Evolutionary conservation across 1,140 invertebrate genomes (phyloP), one percentile per base, ranked within the genome.

Genomic region (Magallana gigas): DNA sequence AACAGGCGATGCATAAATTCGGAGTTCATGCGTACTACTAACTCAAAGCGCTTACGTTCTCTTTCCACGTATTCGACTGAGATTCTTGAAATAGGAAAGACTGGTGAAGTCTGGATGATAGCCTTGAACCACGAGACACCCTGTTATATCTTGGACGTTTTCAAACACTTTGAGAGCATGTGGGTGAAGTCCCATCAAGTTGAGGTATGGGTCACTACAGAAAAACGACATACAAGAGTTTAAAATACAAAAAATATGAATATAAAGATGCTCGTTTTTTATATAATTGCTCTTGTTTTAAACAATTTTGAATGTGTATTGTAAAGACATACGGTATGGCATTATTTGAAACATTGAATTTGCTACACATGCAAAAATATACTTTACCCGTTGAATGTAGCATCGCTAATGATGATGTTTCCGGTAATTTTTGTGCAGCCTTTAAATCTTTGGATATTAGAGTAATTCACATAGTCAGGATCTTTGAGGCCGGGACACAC

Each of bases 141-240:
- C 88, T 9, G 88, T 86, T 7, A 89, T 81, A 14, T 87, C 83
- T 16, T 71, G 62, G 23, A 89, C 64, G 59, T 64, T 36, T 64
- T 60, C 57, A n/a, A 89, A 89, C 12, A 83, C 85, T 12, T 80
- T 58, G 12, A 89, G 29, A 11, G 85, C 85, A 57, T 85, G 62
- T 0, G 88, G 88, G 64, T 89, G 88, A 9, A 89, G 58, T 16
- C 81, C 88, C 48, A 85, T 85, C 48, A 86, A 36, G 76, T 89
- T 89, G 6, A 84, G 71, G 29, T 84, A 89, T 1, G 56, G 82
- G 64, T 89, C 88, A 8, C 88, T 88, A 58, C 18, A 88, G 62
- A 57, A 80, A 14, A 60, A 83, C 8, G 29, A 76, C 23, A 84
- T 0, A 57, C 12, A 4, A 48, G 36, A 18, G 18, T 8, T 58